Evolutionary conservation across 2,888 invertebrate species (phyloP).

Genomic region (Ariolimax columbianus): DNA sequence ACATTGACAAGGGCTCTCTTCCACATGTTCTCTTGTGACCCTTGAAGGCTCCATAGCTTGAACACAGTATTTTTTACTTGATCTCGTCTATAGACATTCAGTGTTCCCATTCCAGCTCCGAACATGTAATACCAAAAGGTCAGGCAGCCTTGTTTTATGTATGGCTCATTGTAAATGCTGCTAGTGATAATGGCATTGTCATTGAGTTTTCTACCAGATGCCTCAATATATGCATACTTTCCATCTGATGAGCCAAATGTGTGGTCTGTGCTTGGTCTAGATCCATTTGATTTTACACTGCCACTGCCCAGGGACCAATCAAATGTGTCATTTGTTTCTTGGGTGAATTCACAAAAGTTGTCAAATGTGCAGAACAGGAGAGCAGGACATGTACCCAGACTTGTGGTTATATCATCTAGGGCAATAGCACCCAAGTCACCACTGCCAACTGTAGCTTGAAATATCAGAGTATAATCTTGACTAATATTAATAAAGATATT

Average conservation of each 20-base stretch:
- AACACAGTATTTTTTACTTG: slow-evolving; percentile 53
- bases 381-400: slow-evolving; percentile 71
- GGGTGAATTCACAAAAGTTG: slow-evolving; percentile 68
- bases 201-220: slow-evolving; percentile 61
- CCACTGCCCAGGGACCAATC: slow-evolving; percentile 69
- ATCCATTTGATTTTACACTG: slow-evolving; percentile 63
- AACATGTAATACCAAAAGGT: slow-evolving; percentile 77
- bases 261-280: slow-evolving; percentile 76
- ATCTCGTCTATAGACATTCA: slow-evolving; percentile 67
- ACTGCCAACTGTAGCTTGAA: slow-evolving; percentile 65
- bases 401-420: slow-evolving; percentile 75
- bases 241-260: slow-evolving; percentile 78
- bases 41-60: slow-evolving; percentile 62
- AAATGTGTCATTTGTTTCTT: slow-evolving; percentile 65
- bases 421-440: slow-evolving; percentile 75
- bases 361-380: slow-evolving; percentile 70
- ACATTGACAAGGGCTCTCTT: slow-evolving; percentile 61
- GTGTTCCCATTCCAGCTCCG: slow-evolving; percentile 70
- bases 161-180: slow-evolving; percentile 46
- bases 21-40: slow-evolving; percentile 72
- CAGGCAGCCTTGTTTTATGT: slow-evolving; percentile 64
- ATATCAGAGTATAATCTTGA: slow-evolving; percentile 63
- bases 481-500: slow-evolving; percentile 41
- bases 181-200: slow-evolving; percentile 70
- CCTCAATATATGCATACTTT: slow-evolving; percentile 70